Conservation (phyloP, 1,140 invertebrate genomes). For the Oryzaephilus surinamensis region DNA sequence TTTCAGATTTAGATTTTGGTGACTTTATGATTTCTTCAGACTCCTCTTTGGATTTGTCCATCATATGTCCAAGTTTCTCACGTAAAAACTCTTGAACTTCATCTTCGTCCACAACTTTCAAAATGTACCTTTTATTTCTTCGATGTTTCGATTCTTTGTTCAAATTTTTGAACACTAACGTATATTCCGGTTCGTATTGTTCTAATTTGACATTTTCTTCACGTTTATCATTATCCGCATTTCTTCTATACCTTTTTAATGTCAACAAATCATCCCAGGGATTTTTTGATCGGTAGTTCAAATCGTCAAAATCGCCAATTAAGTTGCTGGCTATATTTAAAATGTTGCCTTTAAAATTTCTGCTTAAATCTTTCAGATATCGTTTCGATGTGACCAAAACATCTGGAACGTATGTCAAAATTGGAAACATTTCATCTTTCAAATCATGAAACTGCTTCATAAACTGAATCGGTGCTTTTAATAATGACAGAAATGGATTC, state of each 20-base stretch:
- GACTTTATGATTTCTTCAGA: too few relatives aligned
- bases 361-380: slow-evolving; percentile 13
- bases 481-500: slow-evolving; percentile 8
- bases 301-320: slow-evolving; percentile 10
- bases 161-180: slow-evolving; percentile 2
- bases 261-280: too few relatives aligned
- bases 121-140: slow-evolving; percentile 4
- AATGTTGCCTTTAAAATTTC: slow-evolving; percentile 10
- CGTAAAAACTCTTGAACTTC: slow-evolving; percentile 7
- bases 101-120: slow-evolving; percentile 9
- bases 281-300: too few relatives aligned
- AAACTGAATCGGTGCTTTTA: slow-evolving; percentile 14
- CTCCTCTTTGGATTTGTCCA: too few relatives aligned
- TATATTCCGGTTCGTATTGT: slow-evolving; percentile 7
- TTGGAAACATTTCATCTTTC: slow-evolving; percentile 13
- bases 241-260: neutral
- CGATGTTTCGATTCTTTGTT: neutral
- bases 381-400: slow-evolving; percentile 10
- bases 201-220: neutral
- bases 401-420: slow-evolving; percentile 11
- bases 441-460: slow-evolving; percentile 14
- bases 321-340: slow-evolving; percentile 12
- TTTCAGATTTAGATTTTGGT: slow-evolving; percentile 15
- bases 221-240: slow-evolving; percentile 2
- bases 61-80: slow-evolving; percentile 6